These are phyloP conservation scores for Sylvia atricapilla DNA, from an alignment of 2,113 vertebrate species.

Conservation along the genomic window DNA sequence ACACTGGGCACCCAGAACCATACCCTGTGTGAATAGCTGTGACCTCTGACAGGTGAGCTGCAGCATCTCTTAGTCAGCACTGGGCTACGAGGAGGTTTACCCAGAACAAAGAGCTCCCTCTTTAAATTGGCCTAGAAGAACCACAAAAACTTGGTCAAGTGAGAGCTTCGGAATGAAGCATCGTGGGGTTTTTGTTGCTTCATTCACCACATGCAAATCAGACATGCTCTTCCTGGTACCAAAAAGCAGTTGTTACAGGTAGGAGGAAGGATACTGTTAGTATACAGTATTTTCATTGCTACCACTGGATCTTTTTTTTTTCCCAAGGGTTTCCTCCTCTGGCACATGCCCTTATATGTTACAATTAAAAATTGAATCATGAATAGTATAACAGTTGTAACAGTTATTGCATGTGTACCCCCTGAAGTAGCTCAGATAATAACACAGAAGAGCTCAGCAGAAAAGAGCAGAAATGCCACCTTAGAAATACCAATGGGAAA, in stretches of 20 bases:
- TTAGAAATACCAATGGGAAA: not conserved
- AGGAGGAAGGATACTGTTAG: not conserved
- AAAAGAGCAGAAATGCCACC: not conserved
- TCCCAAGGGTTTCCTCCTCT: not conserved
- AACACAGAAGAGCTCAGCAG: not conserved
- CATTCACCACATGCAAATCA: not conserved
- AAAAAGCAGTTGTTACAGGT: not conserved
- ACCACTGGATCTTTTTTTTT: not conserved
- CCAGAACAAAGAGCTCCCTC: constrained; percentile 83
- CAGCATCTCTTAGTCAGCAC: constrained; percentile 85
- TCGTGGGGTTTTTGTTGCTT: not conserved
- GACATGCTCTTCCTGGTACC: not conserved
- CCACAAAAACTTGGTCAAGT: constrained; percentile 76
- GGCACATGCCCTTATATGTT: not conserved
- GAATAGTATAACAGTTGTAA: not conserved
- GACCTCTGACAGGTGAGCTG: constrained; percentile 83
- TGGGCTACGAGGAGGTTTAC: constrained; percentile 97
- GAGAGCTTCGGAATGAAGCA: not conserved
- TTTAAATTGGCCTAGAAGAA: constrained; percentile 86
- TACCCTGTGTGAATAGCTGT: constrained; percentile 87
- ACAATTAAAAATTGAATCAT: not conserved
- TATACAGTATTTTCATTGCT: not conserved
- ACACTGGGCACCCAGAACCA: constrained; percentile 69
- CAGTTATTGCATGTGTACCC: not conserved
- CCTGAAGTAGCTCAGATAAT: not conserved